Evolutionary conservation across 2,888 invertebrate species (phyloP).

Genomic region (Galerucella calmariensis): DNA sequence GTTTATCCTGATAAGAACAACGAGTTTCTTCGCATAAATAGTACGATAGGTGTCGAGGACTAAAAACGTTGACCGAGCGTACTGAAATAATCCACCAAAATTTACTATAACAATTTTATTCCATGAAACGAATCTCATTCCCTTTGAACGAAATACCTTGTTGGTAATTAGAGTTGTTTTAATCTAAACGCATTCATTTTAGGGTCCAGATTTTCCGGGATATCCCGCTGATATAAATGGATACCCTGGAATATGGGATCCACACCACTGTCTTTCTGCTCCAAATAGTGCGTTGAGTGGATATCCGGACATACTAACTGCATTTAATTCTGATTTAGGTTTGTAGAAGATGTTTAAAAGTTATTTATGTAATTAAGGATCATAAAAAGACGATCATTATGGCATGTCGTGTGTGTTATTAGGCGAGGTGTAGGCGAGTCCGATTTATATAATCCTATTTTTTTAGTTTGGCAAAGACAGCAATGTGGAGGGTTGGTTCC

Average conservation of each 20-base stretch:
- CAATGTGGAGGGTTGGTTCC: slow-evolving; percentile 68
- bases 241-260: slow-evolving; percentile 74
- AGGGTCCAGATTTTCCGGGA: slow-evolving; percentile 58
- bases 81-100: too few species aligned
- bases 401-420: too few species aligned
- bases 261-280: slow-evolving; percentile 66
- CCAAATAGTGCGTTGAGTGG: slow-evolving; percentile 72
- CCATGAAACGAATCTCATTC: background rate
- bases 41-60: too few species aligned
- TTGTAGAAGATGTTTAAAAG: slow-evolving; percentile 43
- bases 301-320: slow-evolving; percentile 76
- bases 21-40: too few species aligned
- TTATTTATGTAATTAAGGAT: too few species aligned
- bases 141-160: background rate
- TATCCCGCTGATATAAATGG: slow-evolving; percentile 60
- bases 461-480: slow-evolving; percentile 68
- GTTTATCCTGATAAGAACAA: too few species aligned
- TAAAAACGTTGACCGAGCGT: too few species aligned
- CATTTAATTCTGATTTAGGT: slow-evolving; percentile 76
- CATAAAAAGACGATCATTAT: too few species aligned
- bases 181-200: slow-evolving; percentile 13
- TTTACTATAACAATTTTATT: background rate
- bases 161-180: too few species aligned
- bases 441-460: background rate
- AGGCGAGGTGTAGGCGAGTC: too few species aligned